phyloP scores from a whole-genome alignment of 2,888 invertebrate genomes.

The Ptilodon capucinus region DNA sequence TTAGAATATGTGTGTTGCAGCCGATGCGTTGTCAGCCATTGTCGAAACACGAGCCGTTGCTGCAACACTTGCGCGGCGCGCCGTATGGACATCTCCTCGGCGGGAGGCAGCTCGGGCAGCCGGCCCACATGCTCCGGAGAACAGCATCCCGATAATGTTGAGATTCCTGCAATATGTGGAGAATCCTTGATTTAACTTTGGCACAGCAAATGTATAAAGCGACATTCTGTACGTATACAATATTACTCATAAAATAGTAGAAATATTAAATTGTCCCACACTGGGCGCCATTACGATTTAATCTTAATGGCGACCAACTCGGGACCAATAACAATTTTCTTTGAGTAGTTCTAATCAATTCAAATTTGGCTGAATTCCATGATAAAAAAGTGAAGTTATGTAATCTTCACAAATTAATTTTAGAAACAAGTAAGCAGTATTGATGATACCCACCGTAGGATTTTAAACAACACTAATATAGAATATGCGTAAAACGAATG shows the following conservation, averaged over 20 bases:
- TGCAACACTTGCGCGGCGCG: slow-evolving; percentile 91
- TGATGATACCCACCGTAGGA: slow-evolving; percentile 27
- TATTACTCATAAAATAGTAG: not conserved
- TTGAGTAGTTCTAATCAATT: slow-evolving; percentile 10
- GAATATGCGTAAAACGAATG: slow-evolving; percentile 12
- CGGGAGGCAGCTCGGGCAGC: slow-evolving; percentile 91
- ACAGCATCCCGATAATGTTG: slow-evolving; percentile 91
- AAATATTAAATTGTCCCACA: not conserved
- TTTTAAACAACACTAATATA: slow-evolving; percentile 7
- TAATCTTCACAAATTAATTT: slow-evolving; percentile 1
- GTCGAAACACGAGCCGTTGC: slow-evolving; percentile 91
- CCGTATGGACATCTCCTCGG: slow-evolving; percentile 92
- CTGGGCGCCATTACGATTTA: not conserved
- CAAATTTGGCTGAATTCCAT: not conserved
- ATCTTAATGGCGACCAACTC: slow-evolving; percentile 29
- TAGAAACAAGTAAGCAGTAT: slow-evolving; percentile 1
- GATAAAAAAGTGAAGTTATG: no score
- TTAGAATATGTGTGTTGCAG: slow-evolving; percentile 89
- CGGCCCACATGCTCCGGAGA: slow-evolving; percentile 87
- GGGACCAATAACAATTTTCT: slow-evolving; percentile 13
- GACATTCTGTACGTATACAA: not conserved
- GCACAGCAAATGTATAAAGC: not conserved
- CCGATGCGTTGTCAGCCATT: slow-evolving; percentile 90
- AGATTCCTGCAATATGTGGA: slow-evolving; percentile 85
- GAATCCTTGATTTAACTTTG: not conserved